Percentiles rank a stretch among this genome's conserved stretches.
Evolutionary conservation across 1,140 invertebrate species (phyloP).

Genomic region (Idris sp.): DNA sequence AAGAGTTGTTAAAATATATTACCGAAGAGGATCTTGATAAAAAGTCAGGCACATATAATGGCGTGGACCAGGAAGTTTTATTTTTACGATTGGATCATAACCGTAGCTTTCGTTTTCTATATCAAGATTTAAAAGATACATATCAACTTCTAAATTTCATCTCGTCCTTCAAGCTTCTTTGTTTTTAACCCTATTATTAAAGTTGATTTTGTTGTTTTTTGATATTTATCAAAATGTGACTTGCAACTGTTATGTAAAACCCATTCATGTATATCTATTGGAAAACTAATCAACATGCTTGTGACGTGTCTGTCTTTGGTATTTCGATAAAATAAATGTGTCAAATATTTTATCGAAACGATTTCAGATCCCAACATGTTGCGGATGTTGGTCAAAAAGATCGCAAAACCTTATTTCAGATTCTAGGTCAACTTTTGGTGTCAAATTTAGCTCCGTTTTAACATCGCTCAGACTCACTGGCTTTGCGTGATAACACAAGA

Average conservation of each 20-base stretch:
- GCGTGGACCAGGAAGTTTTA: constrained; percentile 36
- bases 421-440: constrained; percentile 57
- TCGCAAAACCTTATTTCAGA: constrained; percentile 40
- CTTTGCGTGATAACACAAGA: constrained; percentile 28
- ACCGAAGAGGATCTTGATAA: constrained; percentile 20
- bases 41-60: background rate
- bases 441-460: constrained; percentile 52
- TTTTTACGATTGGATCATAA: constrained; percentile 37
- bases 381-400: constrained; percentile 33
- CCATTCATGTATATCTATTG: no score
- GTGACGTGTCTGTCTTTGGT: no score
- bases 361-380: constrained; percentile 8
- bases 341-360: constrained; percentile 26
- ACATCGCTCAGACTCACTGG: constrained; percentile 17
- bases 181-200: constrained; percentile 53
- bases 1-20: constrained; percentile 7
- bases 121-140: constrained; percentile 53
- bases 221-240: constrained; percentile 45
- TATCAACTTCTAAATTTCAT: constrained; percentile 51
- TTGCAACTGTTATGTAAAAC: constrained; percentile 36
- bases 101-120: constrained; percentile 49
- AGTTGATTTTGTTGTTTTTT: no score
- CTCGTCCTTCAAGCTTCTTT: constrained; percentile 39
- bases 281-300: constrained; percentile 33
- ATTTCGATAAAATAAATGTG: constrained; percentile 24